Evolutionary conservation across 2,797 vertebrate genomes (phyloP).

Genomic region (Manis pentadactyla): DNA sequence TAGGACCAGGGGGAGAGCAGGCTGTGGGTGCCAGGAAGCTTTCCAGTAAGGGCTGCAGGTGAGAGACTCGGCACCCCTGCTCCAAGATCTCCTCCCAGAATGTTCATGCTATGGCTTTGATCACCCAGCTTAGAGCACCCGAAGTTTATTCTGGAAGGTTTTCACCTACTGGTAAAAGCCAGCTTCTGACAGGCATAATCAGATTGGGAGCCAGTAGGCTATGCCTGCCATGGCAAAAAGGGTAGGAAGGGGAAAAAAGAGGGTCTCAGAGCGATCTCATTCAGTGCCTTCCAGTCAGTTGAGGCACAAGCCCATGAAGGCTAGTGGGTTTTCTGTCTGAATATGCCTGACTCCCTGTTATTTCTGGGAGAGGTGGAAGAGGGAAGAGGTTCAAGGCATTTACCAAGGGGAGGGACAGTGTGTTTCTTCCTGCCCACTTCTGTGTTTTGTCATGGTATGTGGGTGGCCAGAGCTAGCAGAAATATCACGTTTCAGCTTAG

Average conservation of each 20-base stretch:
- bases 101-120: not conserved
- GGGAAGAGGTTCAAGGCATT: not conserved
- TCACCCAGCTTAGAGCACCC: not conserved
- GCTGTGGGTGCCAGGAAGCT: not conserved
- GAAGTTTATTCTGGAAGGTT: not conserved
- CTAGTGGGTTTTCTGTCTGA: not conserved
- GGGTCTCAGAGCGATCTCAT: not conserved
- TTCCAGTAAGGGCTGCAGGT: not conserved
- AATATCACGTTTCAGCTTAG: not conserved
- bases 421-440: slow-evolving; percentile 6
- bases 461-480: not conserved
- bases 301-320: not conserved
- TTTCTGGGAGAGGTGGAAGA: slow-evolving; percentile 17
- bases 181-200: not conserved
- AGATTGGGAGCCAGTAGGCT: not conserved
- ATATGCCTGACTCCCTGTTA: not conserved
- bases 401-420: not conserved
- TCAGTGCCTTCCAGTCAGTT: not conserved
- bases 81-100: not conserved
- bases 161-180: not conserved
- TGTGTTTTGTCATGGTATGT: not conserved
- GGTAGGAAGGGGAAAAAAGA: not conserved
- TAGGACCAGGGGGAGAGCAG: not conserved
- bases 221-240: not conserved
- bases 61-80: not conserved